phyloP scores from a whole-genome alignment of 1,140 invertebrate species.

The Ceratoteleas bidentatus region DNA sequence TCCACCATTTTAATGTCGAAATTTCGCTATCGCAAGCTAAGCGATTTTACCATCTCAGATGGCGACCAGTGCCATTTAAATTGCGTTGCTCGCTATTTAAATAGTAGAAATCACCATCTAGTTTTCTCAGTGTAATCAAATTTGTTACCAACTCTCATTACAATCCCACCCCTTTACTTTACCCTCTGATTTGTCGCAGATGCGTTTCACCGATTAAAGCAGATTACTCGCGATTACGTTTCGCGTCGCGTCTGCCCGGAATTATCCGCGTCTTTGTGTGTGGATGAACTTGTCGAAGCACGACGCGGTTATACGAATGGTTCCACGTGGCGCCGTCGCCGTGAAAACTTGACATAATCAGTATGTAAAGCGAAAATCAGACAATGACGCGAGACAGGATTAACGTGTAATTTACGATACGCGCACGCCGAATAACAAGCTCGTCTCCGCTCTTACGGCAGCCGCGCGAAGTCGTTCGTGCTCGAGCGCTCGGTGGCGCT shows the following conservation, averaged over 20 bases:
- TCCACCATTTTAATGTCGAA: no score
- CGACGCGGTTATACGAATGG: slow-evolving; percentile 39
- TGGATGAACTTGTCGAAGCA: slow-evolving; percentile 64
- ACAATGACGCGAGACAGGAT: slow-evolving; percentile 57
- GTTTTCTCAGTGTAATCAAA: no score
- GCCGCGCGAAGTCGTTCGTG: slow-evolving; percentile 30
- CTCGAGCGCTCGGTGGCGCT: slow-evolving; percentile 60
- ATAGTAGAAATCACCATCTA: no score
- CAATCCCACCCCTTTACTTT: no score
- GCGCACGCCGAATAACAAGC: slow-evolving; percentile 65
- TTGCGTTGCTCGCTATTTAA: no score
- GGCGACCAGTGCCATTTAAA: no score
- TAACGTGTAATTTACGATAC: slow-evolving; percentile 65
- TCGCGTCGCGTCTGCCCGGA: slow-evolving; percentile 58
- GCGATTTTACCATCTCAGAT: no score
- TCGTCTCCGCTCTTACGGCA: slow-evolving; percentile 19
- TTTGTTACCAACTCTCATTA: no score
- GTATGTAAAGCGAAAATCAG: slow-evolving; percentile 59
- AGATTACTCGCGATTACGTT: slow-evolving; percentile 66
- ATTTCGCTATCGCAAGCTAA: no score
- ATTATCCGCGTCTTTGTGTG: slow-evolving; percentile 58
- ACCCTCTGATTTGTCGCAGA: slow-evolving; percentile 52
- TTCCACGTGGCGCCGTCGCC: slow-evolving; percentile 41
- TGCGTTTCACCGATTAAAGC: slow-evolving; percentile 52
- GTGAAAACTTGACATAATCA: slow-evolving; percentile 68